Conservation (phyloP, 2,888 invertebrate species). For the Pantelozetes paolii region DNA sequence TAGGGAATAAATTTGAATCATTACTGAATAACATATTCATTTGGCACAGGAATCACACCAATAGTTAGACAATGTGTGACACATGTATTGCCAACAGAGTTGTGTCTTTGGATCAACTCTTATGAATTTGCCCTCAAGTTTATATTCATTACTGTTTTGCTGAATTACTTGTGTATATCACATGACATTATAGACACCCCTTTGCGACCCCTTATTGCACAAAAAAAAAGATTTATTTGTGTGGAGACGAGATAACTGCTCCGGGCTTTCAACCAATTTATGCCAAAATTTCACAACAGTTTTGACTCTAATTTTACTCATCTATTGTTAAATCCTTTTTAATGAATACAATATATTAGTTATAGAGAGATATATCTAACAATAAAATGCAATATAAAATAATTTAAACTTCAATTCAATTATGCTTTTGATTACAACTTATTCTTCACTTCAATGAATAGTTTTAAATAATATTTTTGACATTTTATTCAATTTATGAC, state of each 20-base stretch:
- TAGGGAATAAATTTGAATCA: not conserved
- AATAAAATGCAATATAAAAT: too few relatives aligned
- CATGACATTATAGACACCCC: not conserved
- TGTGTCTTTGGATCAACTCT: not conserved
- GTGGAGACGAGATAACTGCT: not conserved
- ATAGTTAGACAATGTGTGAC: not conserved
- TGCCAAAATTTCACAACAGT: not conserved
- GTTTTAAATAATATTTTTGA: not conserved
- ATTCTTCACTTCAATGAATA: not conserved
- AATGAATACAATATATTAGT: not conserved
- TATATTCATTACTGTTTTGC: constrained; percentile 23
- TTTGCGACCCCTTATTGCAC: not conserved
- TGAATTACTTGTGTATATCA: constrained; percentile 14
- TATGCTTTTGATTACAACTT: too few relatives aligned
- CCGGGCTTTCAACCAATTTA: not conserved
- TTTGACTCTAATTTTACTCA: not conserved
- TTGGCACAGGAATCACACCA: not conserved
- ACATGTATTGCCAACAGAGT: not conserved
- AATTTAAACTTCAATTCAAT: too few relatives aligned
- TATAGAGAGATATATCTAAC: not conserved
- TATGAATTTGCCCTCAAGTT: not conserved
- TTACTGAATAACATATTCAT: too few relatives aligned
- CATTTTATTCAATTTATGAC: not conserved
- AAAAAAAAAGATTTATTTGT: not conserved
- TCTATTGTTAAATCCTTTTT: constrained; percentile 11